These are phyloP conservation scores for Sceloporus undulatus DNA, from an alignment of 2,113 vertebrate genomes.

Conservation along the genomic window DNA sequence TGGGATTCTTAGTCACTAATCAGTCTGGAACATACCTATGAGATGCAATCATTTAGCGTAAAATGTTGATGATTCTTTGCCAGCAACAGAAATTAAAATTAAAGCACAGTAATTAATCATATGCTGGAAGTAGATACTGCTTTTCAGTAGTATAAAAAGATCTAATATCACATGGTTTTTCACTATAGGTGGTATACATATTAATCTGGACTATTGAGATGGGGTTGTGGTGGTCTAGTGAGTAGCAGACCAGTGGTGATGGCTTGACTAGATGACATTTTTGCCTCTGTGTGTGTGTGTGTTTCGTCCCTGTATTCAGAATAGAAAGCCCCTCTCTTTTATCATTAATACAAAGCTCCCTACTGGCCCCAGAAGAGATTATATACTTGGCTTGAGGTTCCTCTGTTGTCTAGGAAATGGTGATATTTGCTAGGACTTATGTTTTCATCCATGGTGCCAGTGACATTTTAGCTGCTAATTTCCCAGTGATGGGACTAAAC, in stretches of 20 bases:
- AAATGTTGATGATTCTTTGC: constrained; percentile 60
- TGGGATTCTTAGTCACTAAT: not conserved
- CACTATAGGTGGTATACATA: not conserved
- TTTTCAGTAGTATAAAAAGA: constrained; percentile 56
- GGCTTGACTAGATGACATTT: not conserved
- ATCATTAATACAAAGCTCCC: not conserved
- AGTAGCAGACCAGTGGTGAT: not conserved
- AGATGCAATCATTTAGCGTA: constrained; percentile 69
- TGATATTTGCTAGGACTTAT: not conserved
- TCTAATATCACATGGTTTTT: constrained; percentile 15
- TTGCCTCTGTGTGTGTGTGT: not conserved
- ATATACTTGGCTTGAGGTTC: not conserved
- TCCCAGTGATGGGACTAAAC: not conserved
- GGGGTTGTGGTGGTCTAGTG: not conserved
- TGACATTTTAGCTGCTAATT: rapidly evolving
- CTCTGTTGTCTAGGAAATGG: constrained; percentile 21
- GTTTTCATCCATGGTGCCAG: rapidly evolving
- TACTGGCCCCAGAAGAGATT: constrained; percentile 3
- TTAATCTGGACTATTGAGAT: constrained; percentile 30
- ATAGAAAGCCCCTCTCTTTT: not conserved
- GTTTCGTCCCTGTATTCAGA: not conserved
- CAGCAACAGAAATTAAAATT: constrained; percentile 66
- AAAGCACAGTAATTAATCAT: constrained; percentile 76
- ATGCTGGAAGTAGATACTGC: constrained; percentile 53
- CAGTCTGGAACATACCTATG: constrained; percentile 55